Evolutionary conservation across 2,113 vertebrate genomes (phyloP).

Genomic region (Chamaea fasciata): DNA sequence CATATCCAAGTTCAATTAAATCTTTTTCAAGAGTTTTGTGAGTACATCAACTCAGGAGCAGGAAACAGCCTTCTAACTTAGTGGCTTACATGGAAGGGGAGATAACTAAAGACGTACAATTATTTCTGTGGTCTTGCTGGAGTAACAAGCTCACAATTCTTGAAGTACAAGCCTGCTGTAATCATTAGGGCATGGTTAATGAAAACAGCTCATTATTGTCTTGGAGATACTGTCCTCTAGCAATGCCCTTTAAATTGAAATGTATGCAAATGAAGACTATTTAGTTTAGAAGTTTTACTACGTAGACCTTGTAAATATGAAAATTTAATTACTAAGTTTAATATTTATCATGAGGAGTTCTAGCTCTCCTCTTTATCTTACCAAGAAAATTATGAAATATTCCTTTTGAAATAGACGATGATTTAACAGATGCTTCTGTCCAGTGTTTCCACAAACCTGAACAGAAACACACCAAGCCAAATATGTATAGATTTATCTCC

Average conservation of each 20-base stretch:
- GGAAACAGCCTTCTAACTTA: neutral
- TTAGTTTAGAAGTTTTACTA: constrained; percentile 55
- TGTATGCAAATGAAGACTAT: constrained; percentile 55
- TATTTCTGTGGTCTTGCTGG: constrained; percentile 21
- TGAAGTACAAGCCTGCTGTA: neutral
- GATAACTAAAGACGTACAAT: neutral
- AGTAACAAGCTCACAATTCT: neutral
- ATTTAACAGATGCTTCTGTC: neutral
- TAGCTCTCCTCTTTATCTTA: neutral
- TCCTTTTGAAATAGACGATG: neutral
- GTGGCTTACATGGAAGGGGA: neutral
- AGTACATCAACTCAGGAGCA: neutral
- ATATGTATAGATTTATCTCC: neutral
- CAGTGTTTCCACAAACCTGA: neutral
- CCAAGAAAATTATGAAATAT: neutral
- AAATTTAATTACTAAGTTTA: constrained; percentile 64
- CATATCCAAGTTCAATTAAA: neutral
- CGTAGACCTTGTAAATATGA: constrained; percentile 38
- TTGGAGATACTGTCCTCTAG: constrained; percentile 34
- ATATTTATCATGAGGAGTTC: constrained; percentile 15
- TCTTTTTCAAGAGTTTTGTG: neutral
- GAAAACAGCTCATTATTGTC: constrained; percentile 48
- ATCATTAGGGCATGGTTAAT: constrained; percentile 35
- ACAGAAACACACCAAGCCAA: neutral
- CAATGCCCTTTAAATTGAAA: constrained; percentile 30